Conservation (phyloP, 2,888 invertebrate species). For the Prionchulus punctatus region DNA sequence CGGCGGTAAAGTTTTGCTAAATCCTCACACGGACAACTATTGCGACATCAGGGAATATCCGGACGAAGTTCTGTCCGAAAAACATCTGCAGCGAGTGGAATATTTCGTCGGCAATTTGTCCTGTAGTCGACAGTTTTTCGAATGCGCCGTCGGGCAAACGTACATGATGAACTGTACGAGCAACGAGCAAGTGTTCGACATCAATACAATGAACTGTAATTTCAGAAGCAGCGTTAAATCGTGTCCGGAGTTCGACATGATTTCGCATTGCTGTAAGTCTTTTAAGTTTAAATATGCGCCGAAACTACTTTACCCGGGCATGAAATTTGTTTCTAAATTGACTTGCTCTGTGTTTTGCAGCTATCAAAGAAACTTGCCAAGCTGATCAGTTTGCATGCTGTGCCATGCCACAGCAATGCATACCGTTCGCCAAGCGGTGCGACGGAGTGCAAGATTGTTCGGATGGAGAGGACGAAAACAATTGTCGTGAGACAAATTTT, state of each 20-base stretch:
- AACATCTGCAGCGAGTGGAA: conserved; percentile 20
- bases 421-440: conserved; percentile 17
- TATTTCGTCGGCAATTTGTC: conserved; percentile 27
- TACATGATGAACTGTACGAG: conserved; percentile 16
- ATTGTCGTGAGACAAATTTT: conserved; percentile 20
- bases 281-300: neutral
- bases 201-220: conserved; percentile 24
- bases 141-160: conserved; percentile 28
- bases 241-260: conserved; percentile 29
- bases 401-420: conserved; percentile 23
- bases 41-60: neutral
- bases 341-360: conserved; percentile 17
- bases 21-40: conserved; percentile 4
- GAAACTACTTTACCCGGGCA: neutral
- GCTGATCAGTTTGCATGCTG: conserved; percentile 25
- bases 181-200: conserved; percentile 23
- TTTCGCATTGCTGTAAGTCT: conserved; percentile 25
- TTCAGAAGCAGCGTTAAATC: conserved; percentile 21
- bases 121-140: conserved; percentile 25
- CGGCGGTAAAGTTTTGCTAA: too few relatives aligned
- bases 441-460: conserved; percentile 25
- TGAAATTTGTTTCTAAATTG: neutral
- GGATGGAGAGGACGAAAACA: conserved; percentile 27
- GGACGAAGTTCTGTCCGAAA: conserved; percentile 17
- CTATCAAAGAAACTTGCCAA: conserved; percentile 18